phyloP scores from a whole-genome alignment of 2,797 vertebrate species.

The Acrossocheilus wenchowensis region DNA sequence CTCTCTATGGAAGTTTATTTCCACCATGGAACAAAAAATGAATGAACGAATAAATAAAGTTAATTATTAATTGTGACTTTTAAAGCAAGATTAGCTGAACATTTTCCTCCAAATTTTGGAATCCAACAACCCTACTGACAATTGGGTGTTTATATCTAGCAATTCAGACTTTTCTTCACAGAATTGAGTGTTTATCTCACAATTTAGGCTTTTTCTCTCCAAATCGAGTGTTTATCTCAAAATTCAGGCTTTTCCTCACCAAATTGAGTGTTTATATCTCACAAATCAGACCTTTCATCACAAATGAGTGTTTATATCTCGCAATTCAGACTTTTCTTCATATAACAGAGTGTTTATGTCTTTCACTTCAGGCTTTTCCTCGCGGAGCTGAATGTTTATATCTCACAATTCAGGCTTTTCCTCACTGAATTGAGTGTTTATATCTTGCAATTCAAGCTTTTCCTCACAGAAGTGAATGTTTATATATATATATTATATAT shows the following conservation, averaged over 20 bases:
- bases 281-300: accelerated
- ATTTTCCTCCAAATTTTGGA: neutral
- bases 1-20: neutral
- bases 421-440: neutral
- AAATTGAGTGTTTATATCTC: neutral
- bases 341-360: too few species aligned
- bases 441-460: neutral
- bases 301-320: neutral
- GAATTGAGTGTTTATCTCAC: neutral
- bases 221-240: neutral
- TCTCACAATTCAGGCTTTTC: too few species aligned
- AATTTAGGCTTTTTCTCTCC: neutral
- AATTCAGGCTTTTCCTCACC: too few species aligned
- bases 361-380: too few species aligned
- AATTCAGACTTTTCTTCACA: neutral
- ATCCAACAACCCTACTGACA: neutral
- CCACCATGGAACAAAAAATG: neutral
- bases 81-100: neutral
- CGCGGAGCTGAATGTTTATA: neutral
- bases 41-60: neutral
- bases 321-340: too few species aligned
- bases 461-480: neutral
- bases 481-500: too few species aligned
- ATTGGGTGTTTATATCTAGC: neutral
- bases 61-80: neutral